Evolutionary conservation across 2,888 invertebrate genomes (phyloP).

Genomic region (Oligia strigilis): DNA sequence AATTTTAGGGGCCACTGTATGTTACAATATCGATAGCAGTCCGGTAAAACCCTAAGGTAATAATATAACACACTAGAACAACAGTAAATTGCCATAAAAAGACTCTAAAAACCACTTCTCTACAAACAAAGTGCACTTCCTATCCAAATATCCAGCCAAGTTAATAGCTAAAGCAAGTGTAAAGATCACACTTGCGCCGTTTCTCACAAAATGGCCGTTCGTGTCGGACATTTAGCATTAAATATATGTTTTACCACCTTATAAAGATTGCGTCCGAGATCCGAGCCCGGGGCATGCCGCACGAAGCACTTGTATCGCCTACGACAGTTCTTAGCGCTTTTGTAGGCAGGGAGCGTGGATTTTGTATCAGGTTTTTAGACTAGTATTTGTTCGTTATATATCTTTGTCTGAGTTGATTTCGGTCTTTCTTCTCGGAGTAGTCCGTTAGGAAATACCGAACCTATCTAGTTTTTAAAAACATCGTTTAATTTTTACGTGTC

Average conservation of each 20-base stretch:
- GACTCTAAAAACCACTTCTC: not conserved
- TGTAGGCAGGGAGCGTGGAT: conserved; percentile 70
- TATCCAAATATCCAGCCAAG: conserved; percentile 46
- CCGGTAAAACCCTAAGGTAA: not conserved
- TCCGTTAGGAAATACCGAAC: too few relatives aligned
- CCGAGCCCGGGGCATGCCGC: conserved; percentile 83
- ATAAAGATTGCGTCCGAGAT: conserved; percentile 88
- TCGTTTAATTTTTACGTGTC: too few relatives aligned
- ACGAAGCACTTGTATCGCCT: conserved; percentile 84
- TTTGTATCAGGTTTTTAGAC: not conserved
- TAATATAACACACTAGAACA: not conserved
- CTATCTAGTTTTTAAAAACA: too few relatives aligned
- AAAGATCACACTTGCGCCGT: conserved; percentile 73
- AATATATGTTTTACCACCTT: conserved; percentile 91
- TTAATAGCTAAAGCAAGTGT: conserved; percentile 55
- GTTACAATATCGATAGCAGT: not conserved
- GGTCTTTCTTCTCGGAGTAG: too few relatives aligned
- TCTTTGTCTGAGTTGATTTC: not conserved
- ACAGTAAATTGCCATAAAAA: conserved; percentile 2
- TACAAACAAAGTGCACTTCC: conserved; percentile 4
- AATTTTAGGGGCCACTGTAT: too few relatives aligned
- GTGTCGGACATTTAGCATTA: conserved; percentile 88
- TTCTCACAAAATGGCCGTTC: conserved; percentile 78
- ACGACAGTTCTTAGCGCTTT: conserved; percentile 80
- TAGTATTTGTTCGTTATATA: not conserved